Evolutionary conservation across 2,797 vertebrate genomes (phyloP).

Genomic region (Gymnoscopelus microlampas): DNA sequence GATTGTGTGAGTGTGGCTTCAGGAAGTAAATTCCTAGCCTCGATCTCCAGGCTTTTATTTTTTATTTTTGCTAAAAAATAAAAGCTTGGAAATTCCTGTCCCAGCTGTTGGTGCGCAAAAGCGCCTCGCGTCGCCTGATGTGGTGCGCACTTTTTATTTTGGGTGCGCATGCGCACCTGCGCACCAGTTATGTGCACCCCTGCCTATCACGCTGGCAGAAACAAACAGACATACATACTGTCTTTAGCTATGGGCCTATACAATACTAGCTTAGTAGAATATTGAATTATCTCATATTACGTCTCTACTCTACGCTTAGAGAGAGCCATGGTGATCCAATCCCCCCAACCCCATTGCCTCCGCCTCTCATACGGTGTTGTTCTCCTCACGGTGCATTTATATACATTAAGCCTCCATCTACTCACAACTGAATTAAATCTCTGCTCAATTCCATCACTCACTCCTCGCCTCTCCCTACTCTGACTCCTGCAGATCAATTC

Average conservation of each 20-base stretch:
- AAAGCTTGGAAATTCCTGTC: no score
- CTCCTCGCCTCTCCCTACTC: constrained; percentile 43
- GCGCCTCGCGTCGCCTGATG: no score
- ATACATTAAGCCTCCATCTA: constrained; percentile 74
- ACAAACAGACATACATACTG: constrained; percentile 41
- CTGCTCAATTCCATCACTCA: constrained; percentile 66
- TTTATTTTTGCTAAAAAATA: no score
- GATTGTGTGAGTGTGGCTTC: no score
- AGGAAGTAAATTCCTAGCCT: no score
- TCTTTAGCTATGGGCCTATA: constrained; percentile 43
- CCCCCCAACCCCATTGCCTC: constrained; percentile 1
- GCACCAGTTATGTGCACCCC: no score
- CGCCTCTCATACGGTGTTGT: constrained; percentile 40
- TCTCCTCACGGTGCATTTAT: constrained; percentile 68
- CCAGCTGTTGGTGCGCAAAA: no score
- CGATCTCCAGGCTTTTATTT: no score
- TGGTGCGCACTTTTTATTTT: no score
- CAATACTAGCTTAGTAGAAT: constrained; percentile 53
- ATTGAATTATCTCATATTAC: constrained; percentile 69
- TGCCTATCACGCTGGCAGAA: constrained; percentile 30
- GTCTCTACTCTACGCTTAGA: constrained; percentile 62
- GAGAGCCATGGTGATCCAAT: constrained; percentile 53
- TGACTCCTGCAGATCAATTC: constrained; percentile 53
- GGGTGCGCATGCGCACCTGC: no score
- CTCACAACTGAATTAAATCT: constrained; percentile 76